Conservation (phyloP, 37 sponge, comb jelly and placozoan species). For the Aplysina aerophoba region DNA sequence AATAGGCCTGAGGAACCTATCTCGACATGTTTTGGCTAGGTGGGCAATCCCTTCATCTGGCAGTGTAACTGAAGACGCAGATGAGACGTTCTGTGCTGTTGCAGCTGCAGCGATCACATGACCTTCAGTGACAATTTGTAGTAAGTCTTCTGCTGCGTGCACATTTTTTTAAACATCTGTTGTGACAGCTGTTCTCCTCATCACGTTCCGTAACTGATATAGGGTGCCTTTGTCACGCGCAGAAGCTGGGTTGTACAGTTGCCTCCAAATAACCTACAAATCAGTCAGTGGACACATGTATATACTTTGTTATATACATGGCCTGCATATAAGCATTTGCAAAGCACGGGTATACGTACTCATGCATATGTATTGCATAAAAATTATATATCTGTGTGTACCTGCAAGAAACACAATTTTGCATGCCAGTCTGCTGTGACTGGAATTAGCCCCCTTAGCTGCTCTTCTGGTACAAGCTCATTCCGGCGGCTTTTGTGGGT, state of each 20-base stretch:
- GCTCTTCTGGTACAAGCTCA: conserved; percentile 12
- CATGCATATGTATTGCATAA: not conserved
- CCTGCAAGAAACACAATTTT: conserved; percentile 16
- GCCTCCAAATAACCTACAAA: not conserved
- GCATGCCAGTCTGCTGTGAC: conserved; percentile 23
- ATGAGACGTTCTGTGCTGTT: not conserved
- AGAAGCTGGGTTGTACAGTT: conserved; percentile 33
- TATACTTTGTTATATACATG: not conserved
- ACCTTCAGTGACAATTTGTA: conserved; percentile 19
- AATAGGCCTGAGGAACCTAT: conserved; percentile 1
- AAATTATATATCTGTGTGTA: too few species aligned
- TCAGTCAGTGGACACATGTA: not conserved
- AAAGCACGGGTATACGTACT: not conserved
- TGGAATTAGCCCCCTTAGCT: conserved; percentile 19
- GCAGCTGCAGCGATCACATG: conserved; percentile 50
- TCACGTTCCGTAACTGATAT: conserved; percentile 58
- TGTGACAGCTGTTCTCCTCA: conserved; percentile 35
- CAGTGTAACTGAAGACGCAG: not conserved
- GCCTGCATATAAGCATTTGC: too few species aligned
- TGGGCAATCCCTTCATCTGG: not conserved
- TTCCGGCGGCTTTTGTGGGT: not conserved
- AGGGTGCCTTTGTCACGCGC: conserved; percentile 45
- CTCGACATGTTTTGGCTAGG: not conserved
- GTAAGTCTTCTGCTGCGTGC: conserved; percentile 38
- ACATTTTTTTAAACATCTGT: conserved; percentile 28